Conservation (phyloP, 2,888 invertebrate genomes). For the Synanthedon vespiformis region DNA sequence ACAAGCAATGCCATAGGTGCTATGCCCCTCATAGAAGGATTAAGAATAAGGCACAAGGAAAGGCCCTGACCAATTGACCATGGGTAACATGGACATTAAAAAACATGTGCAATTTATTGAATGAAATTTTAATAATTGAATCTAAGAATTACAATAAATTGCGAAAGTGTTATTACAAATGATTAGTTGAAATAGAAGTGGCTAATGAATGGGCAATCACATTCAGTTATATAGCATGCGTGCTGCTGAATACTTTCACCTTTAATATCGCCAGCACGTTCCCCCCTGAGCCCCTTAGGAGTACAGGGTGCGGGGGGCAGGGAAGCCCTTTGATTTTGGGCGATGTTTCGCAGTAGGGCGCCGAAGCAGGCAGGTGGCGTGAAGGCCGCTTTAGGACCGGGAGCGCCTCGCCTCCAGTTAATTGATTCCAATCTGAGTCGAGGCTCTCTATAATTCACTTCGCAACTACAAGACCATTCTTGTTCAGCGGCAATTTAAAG, state of each 20-base stretch:
- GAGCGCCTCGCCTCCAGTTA: slow-evolving; percentile 53
- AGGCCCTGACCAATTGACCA: no score
- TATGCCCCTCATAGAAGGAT: no score
- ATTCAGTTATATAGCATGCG: slow-evolving; percentile 28
- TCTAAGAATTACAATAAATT: no score
- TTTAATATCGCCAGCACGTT: neutral
- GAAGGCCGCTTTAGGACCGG: slow-evolving; percentile 47
- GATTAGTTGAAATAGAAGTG: slow-evolving; percentile 8
- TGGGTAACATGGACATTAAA: no score
- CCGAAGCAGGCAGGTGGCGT: slow-evolving; percentile 44
- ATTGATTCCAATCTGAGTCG: slow-evolving; percentile 63
- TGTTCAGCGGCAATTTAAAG: slow-evolving; percentile 30
- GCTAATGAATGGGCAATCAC: slow-evolving; percentile 46
- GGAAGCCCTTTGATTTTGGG: neutral
- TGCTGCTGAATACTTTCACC: slow-evolving; percentile 12
- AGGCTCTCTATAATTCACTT: slow-evolving; percentile 45
- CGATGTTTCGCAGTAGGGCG: slow-evolving; percentile 1
- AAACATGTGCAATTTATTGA: neutral
- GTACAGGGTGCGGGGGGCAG: neutral
- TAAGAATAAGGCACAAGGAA: no score
- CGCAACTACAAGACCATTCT: slow-evolving; percentile 36
- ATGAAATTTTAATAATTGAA: neutral
- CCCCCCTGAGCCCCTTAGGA: neutral
- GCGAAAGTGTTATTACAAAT: no score
- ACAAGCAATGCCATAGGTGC: no score